phyloP scores from a whole-genome alignment of 2,888 invertebrate genomes.

The Clusia tigrina region DNA sequence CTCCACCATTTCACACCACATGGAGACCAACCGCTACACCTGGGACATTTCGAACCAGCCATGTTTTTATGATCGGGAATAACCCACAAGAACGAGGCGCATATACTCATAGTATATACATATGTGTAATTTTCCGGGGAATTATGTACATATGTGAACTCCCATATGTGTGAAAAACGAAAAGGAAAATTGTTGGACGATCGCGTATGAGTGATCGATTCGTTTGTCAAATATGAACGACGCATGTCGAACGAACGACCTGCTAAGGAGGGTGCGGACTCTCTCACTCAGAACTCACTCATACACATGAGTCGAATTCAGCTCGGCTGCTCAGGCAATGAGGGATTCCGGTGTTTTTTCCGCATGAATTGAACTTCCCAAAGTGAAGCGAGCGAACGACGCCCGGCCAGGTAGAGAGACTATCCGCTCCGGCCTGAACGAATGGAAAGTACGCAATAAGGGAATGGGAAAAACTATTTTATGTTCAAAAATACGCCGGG shows the following conservation, averaged over 20 bases:
- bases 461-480: constrained; percentile 48
- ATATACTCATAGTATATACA: neutral
- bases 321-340: constrained; percentile 23
- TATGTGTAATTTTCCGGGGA: neutral
- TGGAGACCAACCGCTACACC: no score
- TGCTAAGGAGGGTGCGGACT: no score
- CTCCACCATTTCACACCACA: constrained; percentile 21
- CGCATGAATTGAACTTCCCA: constrained; percentile 35
- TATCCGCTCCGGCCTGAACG: constrained; percentile 23
- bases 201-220: no score
- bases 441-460: constrained; percentile 52
- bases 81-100: neutral
- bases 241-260: no score
- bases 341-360: constrained; percentile 38
- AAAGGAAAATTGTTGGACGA: no score
- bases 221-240: no score
- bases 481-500: constrained; percentile 1
- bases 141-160: no score
- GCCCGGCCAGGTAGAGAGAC: constrained; percentile 16
- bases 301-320: constrained; percentile 16
- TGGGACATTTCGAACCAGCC: no score
- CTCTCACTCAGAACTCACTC: no score
- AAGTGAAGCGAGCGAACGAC: constrained; percentile 28
- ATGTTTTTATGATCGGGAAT: neutral
- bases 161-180: no score